Conservation (phyloP, 2,113 vertebrate genomes). For the Bufo bufo region DNA sequence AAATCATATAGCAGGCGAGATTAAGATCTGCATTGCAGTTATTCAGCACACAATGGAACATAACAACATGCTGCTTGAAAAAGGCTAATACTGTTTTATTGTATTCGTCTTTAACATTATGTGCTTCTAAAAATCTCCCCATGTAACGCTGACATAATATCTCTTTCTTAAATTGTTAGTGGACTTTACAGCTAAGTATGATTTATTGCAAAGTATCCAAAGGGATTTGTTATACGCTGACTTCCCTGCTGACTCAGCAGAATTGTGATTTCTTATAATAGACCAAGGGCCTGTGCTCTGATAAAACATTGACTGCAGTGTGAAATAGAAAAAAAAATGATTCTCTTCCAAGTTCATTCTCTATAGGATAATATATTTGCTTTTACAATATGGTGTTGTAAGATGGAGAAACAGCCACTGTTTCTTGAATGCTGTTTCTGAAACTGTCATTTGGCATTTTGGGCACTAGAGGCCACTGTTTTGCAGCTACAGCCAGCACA, state of each 20-base stretch:
- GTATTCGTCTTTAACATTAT: constrained; percentile 41
- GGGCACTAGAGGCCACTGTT: too few relatives aligned
- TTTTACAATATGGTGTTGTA: neutral
- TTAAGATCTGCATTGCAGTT: constrained; percentile 54
- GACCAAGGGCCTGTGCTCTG: neutral
- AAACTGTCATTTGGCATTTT: too few relatives aligned
- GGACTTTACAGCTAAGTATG: constrained; percentile 46
- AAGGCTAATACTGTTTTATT: constrained; percentile 24
- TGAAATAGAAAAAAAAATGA: neutral
- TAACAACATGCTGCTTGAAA: constrained; percentile 32
- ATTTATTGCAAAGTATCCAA: constrained; percentile 49
- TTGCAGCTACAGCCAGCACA: too few relatives aligned
- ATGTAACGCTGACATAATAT: constrained; percentile 43
- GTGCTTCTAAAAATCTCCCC: constrained; percentile 12
- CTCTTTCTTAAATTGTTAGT: constrained; percentile 46
- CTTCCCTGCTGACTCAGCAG: constrained; percentile 34
- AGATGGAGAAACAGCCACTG: too few relatives aligned
- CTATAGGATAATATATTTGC: constrained; percentile 2
- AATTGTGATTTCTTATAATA: constrained; percentile 41
- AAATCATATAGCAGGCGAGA: constrained; percentile 18
- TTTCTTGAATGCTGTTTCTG: too few relatives aligned
- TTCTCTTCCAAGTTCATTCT: neutral
- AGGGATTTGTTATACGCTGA: constrained; percentile 45
- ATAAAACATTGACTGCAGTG: neutral
- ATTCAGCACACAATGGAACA: constrained; percentile 3